Evolutionary conservation across 2,888 invertebrate genomes (phyloP).

Genomic region (Drosophila maculinotata): DNA sequence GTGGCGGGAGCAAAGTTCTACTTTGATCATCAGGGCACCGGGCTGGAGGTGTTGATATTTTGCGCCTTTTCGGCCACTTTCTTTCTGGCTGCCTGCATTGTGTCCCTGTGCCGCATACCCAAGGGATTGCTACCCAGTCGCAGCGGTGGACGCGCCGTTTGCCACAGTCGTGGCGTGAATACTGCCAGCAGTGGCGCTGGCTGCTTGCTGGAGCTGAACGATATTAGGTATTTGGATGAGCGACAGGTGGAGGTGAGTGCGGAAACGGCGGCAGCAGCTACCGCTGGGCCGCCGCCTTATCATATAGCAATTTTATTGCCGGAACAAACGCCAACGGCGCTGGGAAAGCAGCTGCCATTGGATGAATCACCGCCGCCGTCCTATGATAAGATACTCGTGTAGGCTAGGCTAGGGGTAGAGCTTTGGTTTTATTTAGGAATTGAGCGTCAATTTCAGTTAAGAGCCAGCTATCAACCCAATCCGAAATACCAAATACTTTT

Average conservation of each 20-base stretch:
- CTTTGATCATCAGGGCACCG: conserved; percentile 88
- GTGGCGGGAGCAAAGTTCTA: conserved; percentile 90
- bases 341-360: conserved; percentile 71
- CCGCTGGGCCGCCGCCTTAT: conserved; percentile 90
- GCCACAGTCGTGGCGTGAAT: conserved; percentile 68
- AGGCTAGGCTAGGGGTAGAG: conserved; percentile 76
- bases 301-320: conserved; percentile 93
- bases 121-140: conserved; percentile 80
- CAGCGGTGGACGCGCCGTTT: conserved; percentile 58
- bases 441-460: conserved; percentile 64
- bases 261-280: conserved; percentile 67
- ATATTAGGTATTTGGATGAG: conserved; percentile 64
- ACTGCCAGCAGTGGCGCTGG: conserved; percentile 29
- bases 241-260: conserved; percentile 46
- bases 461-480: conserved; percentile 45
- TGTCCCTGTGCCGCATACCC: conserved; percentile 87
- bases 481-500: conserved; percentile 62
- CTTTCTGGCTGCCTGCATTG: conserved; percentile 88
- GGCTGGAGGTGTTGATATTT: conserved; percentile 88
- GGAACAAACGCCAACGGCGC: conserved; percentile 80
- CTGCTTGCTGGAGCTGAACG: conserved; percentile 62
- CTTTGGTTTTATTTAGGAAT: conserved; percentile 56
- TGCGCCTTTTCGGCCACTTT: conserved; percentile 88
- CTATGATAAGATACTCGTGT: conserved; percentile 91
- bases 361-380: conserved; percentile 90